Conservation (phyloP, 2,888 invertebrate genomes). For the Pristionchus entomophagus region DNA sequence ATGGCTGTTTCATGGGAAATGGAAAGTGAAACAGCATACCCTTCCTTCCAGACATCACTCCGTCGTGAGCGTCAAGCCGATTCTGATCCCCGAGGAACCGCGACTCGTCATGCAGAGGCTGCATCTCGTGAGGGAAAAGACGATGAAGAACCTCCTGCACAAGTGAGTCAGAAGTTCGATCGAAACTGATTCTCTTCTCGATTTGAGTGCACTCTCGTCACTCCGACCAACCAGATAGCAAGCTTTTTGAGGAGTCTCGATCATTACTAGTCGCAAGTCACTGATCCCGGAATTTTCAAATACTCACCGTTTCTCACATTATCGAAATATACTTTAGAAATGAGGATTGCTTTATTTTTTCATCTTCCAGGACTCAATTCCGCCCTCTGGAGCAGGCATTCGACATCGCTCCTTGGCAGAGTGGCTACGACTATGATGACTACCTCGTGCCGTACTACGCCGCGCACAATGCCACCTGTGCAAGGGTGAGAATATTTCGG, state of each 20-base stretch:
- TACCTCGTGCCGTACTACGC: slow-evolving; percentile 67
- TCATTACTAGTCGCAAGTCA: no score
- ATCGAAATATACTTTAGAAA: no score
- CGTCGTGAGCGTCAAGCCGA: slow-evolving; percentile 71
- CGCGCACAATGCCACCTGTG: slow-evolving; percentile 73
- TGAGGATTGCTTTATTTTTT: no score
- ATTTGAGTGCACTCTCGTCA: no score
- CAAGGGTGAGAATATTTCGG: slow-evolving; percentile 67
- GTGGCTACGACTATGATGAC: slow-evolving; percentile 65
- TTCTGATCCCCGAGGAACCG: slow-evolving; percentile 75
- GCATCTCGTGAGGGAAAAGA: slow-evolving; percentile 74
- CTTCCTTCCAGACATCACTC: slow-evolving; percentile 60
- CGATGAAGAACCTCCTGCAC: slow-evolving; percentile 71
- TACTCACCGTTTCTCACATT: slow-evolving; percentile 25
- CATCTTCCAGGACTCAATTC: slow-evolving; percentile 60
- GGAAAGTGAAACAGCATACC: no score
- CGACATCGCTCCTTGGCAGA: slow-evolving; percentile 67
- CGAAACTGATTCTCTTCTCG: no score
- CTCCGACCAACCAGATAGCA: no score
- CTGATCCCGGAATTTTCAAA: neutral
- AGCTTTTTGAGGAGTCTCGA: no score
- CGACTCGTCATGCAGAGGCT: slow-evolving; percentile 72
- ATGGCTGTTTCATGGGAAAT: no score
- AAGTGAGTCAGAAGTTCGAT: slow-evolving; percentile 56
- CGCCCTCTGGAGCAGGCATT: slow-evolving; percentile 68